A percentile compares a stretch with the other conserved stretches of the same genome.
Conservation (phyloP, 1,140 invertebrate genomes). For the Zaprionus kolodkinae region DNA sequence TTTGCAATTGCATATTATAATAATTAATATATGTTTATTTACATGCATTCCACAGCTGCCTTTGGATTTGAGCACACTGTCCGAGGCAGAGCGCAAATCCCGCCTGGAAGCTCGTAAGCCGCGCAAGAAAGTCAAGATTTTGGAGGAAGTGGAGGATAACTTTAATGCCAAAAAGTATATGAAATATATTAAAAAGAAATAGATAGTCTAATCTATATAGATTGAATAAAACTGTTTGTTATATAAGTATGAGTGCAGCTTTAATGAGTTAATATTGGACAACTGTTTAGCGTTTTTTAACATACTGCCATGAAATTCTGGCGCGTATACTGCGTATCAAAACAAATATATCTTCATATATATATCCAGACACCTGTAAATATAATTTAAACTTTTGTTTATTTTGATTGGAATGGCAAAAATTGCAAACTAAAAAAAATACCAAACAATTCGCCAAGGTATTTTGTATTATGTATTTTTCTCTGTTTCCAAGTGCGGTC, state of each 20-base stretch:
- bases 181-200: slow-evolving; percentile 88
- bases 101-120: slow-evolving; percentile 89
- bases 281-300: background rate
- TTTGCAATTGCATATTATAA: background rate
- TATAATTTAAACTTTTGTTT: background rate
- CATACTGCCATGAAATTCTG: background rate
- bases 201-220: slow-evolving; percentile 30
- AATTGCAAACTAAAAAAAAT: slow-evolving; percentile 12
- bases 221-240: slow-evolving; percentile 39
- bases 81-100: slow-evolving; percentile 88
- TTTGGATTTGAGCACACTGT: slow-evolving; percentile 88
- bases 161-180: slow-evolving; percentile 92
- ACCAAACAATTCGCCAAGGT: background rate
- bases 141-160: slow-evolving; percentile 90
- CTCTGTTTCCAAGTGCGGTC: slow-evolving; percentile 6
- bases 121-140: slow-evolving; percentile 89
- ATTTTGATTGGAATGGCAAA: background rate
- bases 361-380: background rate
- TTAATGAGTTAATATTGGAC: background rate
- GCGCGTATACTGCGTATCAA: background rate
- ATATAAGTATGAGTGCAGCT: slow-evolving; percentile 22
- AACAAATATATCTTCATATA: background rate
- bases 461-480: background rate
- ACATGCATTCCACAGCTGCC: slow-evolving; percentile 88
- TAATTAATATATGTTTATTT: no score